These are phyloP conservation scores for Rhinoraja longicauda DNA, from an alignment of 2,797 vertebrate genomes.

Conservation along the genomic window DNA sequence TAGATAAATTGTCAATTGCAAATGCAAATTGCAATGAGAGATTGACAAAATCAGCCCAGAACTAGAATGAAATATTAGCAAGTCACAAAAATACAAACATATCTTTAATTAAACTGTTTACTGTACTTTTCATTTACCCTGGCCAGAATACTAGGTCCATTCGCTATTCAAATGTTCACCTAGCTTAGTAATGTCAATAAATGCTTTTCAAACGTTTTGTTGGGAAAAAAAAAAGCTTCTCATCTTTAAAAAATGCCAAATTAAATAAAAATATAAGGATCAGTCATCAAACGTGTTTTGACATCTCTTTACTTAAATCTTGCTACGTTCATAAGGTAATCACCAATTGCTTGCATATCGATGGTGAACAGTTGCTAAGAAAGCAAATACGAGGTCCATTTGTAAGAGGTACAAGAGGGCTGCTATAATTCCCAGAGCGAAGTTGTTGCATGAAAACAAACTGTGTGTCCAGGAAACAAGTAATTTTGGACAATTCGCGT, in stretches of 20 bases:
- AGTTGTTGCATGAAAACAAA: neutral
- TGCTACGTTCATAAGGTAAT: neutral
- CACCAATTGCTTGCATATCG: neutral
- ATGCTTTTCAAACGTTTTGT: neutral
- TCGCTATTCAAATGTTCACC: neutral
- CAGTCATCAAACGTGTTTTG: neutral
- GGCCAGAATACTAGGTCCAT: neutral
- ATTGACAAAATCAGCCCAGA: neutral
- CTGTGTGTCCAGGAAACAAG: neutral
- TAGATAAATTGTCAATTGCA: neutral
- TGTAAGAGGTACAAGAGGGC: neutral
- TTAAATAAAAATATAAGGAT: neutral
- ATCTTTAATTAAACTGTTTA: neutral
- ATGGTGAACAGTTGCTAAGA: neutral
- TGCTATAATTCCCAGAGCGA: neutral
- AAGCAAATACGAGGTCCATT: neutral
- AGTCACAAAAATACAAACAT: neutral
- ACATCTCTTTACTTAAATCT: neutral
- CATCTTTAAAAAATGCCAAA: neutral
- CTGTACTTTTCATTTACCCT: neutral
- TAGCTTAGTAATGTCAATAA: neutral
- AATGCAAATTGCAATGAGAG: neutral
- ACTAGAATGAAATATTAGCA: neutral
- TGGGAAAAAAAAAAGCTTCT: neutral
- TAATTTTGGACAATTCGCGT: neutral